Conservation (phyloP, 2,797 vertebrate species). For the Typhlichthys eigenmanni region DNA sequence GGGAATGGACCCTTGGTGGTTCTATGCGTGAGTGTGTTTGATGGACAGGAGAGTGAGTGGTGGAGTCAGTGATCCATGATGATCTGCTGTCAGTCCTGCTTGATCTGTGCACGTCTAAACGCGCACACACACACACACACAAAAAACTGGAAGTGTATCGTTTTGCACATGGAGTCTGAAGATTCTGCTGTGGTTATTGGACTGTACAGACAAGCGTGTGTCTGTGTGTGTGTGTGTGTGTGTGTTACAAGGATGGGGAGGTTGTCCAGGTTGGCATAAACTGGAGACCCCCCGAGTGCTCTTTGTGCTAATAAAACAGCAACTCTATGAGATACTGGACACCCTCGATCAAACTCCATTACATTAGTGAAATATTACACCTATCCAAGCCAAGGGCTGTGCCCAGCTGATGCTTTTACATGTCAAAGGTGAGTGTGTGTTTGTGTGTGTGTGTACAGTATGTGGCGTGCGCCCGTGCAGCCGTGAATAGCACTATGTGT, state of each 20-base stretch:
- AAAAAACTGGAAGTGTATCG: constrained; percentile 53
- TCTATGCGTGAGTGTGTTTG: constrained; percentile 23
- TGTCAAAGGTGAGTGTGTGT: constrained; percentile 75
- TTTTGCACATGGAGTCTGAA: constrained; percentile 43
- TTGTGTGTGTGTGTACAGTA: constrained; percentile 20
- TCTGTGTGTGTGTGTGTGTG: constrained; percentile 5
- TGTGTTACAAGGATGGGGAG: constrained; percentile 39
- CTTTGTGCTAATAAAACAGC: constrained; percentile 92
- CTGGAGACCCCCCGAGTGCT: constrained; percentile 86
- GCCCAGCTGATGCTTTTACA: constrained; percentile 75
- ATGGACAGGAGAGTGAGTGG: constrained; percentile 19
- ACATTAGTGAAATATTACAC: constrained; percentile 94
- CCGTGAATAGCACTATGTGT: constrained; percentile 84
- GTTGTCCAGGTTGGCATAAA: constrained; percentile 76
- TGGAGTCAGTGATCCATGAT: constrained; percentile 29
- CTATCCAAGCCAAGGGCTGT: constrained; percentile 58
- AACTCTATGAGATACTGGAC: constrained; percentile 86
- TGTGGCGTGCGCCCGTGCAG: constrained; percentile 41
- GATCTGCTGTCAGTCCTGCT: constrained; percentile 47
- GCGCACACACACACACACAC: constrained; percentile 10
- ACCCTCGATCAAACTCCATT: constrained; percentile 92
- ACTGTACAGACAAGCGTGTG: constrained; percentile 48
- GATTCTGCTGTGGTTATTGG: constrained; percentile 69
- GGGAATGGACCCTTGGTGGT: constrained; percentile 24
- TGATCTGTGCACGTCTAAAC: not conserved